These are phyloP conservation scores for Diachasma alloeum DNA, from an alignment of 1,140 invertebrate genomes.

Conservation along the genomic window DNA sequence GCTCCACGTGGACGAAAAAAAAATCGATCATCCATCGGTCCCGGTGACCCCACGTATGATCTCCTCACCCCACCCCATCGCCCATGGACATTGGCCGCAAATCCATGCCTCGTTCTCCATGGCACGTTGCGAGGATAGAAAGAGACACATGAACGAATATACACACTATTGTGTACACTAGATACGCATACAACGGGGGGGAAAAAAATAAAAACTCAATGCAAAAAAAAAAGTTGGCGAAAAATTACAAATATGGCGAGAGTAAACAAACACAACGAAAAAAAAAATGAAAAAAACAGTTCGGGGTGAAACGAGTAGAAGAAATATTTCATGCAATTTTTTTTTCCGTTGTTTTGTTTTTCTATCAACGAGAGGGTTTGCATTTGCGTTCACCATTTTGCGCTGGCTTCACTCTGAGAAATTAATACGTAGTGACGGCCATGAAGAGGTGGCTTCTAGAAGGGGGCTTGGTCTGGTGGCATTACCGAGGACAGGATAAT, in stretches of 20 bases:
- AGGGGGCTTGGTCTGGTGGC: constrained; percentile 28
- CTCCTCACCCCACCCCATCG: neutral
- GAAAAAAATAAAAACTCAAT: neutral
- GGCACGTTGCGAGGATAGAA: constrained; percentile 36
- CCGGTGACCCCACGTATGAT: neutral
- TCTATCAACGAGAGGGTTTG: neutral
- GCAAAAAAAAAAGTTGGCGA: neutral
- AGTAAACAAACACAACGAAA: neutral
- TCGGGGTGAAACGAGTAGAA: neutral
- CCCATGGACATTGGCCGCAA: constrained; percentile 31
- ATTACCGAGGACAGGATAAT: constrained; percentile 52
- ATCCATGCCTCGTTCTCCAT: constrained; percentile 34
- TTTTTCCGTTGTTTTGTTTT: neutral
- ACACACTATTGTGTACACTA: neutral
- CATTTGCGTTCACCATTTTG: constrained; percentile 26
- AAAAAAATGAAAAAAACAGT: neutral
- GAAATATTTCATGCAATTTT: neutral
- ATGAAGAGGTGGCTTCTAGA: neutral
- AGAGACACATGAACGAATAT: neutral
- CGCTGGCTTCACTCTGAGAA: constrained; percentile 44
- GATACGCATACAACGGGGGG: neutral
- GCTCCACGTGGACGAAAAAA: neutral
- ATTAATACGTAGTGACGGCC: constrained; percentile 46
- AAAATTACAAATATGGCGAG: neutral
- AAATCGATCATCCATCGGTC: neutral